Evolutionary conservation across 2,888 invertebrate genomes (phyloP), one percentile per base, ranked within the genome.

Genomic region (Helicoverpa assulta): DNA sequence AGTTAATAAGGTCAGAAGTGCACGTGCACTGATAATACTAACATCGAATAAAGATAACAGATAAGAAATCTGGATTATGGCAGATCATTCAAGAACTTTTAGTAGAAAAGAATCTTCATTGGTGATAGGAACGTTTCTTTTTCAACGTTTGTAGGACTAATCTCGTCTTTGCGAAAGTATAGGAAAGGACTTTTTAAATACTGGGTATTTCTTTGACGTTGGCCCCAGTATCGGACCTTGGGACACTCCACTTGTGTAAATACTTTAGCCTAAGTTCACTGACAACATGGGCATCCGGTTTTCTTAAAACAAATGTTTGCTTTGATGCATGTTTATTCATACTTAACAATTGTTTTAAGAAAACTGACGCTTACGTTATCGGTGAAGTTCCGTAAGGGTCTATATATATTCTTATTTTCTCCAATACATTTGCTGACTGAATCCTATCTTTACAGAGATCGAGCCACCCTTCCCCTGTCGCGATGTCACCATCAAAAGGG

Each of bases 381-480:
- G n/a, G n/a, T n/a, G n/a, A n/a, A n/a, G n/a, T n/a, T n/a, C n/a
- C n/a, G n/a, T n/a, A n/a, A n/a, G n/a, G n/a, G n/a, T n/a, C n/a
- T n/a, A n/a, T n/a, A n/a, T n/a, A n/a, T n/a, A n/a, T n/a, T 33
- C 33, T 37, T 37, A 37, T 37, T 12, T 12, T 37, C 12, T 37
- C 37, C 37, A 37, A 37, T 10, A 37, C 37, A 53, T 40, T 43
- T n/a, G 37, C 33, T 29, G 10, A n/a, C 8, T 4, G 26, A 37
- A 19, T 67, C 76, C 80, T 78, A 79, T 88, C 89, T 85, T 92
- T 97, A 29, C 97, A 98, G 98, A 98, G 94, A 95, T 98, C 90
- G 98, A 98, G 89, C 97, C 98, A 26, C 98, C 98, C 73, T 99
- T 99, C 94, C 98, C 98, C 12, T 97, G 97, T 89, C 97, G 98